Evolutionary conservation across 1,140 invertebrate species (phyloP), one percentile per base, ranked within the genome.

Genomic region (Trialeurodes vaporariorum): DNA sequence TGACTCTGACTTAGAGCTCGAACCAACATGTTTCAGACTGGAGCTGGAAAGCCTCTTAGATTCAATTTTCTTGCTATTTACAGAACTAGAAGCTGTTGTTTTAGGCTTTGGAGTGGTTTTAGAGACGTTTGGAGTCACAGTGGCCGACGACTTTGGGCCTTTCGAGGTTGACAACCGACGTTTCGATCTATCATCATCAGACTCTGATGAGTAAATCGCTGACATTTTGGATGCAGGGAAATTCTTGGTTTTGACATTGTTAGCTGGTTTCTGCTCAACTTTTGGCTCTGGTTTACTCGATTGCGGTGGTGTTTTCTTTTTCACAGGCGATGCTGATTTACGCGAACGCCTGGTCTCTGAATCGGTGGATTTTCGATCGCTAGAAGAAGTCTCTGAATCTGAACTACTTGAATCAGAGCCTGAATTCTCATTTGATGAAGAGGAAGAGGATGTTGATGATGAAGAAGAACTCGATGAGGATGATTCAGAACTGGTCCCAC

Each of bases 131-230:
- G 72, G 70, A 60, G 76, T 80, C 2, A 79, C 77, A 2, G 79
- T 82, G 24, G 81, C 79, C 27, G 79, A 79, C n/a, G 80, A 78
- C 74, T 84, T 85, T 22, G 82, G 81, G 72, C 69, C 34, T 49
- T 49, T 49, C 78, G 0, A 75, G 71, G 69, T 72, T 73, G 70
- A 49, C 5, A 49, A 17, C 5, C 34, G 34, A 5, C 34, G 67
- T 64, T 75, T 75, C 25, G 64, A 27, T 2, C 67, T 66, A 49
- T 49, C 67, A 64, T 74, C 74, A 60, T 75, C 74, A n/a, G 72
- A 73, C 64, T 75, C 74, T 22, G 74, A 73, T 21, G 74, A 72
- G 61, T 71, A 74, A n/a, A 72, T 61, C 9, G 65, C 40, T 22
- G 68, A 58, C 58, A 59, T 61, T 67, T 70, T 72, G 60, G 63